Evolutionary conservation across 2,113 vertebrate species (phyloP).

Genomic region (Choloepus hoffmanni): DNA sequence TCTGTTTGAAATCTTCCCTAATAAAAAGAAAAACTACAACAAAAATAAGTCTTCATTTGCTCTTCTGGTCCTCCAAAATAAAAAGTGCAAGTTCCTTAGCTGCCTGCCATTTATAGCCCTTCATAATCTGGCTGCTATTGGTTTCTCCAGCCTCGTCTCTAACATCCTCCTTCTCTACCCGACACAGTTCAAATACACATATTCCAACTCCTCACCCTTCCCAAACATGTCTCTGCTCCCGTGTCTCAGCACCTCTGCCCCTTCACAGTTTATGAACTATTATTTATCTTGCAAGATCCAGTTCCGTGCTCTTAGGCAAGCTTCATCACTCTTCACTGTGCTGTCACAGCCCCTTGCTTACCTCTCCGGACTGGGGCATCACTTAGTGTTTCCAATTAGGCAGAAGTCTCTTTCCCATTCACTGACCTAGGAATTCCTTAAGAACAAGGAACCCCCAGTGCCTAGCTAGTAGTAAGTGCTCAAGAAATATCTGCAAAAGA

Average conservation of each 20-base stretch:
- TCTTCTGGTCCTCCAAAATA: not conserved
- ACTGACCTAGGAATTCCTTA: not conserved
- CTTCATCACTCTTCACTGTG: not conserved
- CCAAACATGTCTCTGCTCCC: not conserved
- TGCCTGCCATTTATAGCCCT: not conserved
- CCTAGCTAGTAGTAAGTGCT: not conserved
- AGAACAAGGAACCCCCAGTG: not conserved
- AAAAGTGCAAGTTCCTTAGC: not conserved
- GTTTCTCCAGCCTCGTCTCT: not conserved
- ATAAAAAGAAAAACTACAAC: conserved; percentile 47
- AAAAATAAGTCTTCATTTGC: conserved; percentile 49
- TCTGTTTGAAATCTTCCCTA: conserved; percentile 19
- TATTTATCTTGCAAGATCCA: not conserved
- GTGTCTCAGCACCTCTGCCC: not conserved
- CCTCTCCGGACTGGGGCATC: not conserved
- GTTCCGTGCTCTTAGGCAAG: not conserved
- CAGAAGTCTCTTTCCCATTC: not conserved
- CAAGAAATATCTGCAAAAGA: not conserved
- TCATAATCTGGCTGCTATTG: not conserved
- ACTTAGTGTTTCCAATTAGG: not conserved
- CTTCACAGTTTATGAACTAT: not conserved
- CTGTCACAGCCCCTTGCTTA: not conserved
- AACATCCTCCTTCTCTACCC: not conserved
- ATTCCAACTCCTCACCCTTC: not conserved
- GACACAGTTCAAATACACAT: not conserved